Conservation (phyloP, 1,140 invertebrate genomes). For the Bursaphelenchus mucronatus region DNA sequence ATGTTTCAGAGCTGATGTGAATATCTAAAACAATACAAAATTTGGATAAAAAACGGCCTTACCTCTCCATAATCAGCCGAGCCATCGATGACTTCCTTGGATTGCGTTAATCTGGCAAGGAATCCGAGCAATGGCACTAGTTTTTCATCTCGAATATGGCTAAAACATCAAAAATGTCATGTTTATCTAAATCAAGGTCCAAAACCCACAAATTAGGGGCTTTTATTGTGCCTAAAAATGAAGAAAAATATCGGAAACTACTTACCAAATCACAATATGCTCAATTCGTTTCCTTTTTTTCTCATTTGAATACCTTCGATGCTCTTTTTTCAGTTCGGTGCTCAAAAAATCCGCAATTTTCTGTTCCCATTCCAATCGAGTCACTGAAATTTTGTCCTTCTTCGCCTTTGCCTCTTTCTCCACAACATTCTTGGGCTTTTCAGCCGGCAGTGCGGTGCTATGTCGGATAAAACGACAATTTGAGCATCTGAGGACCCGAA, state of each 20-base stretch:
- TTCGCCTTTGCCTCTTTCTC: background rate
- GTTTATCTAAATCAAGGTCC: too few species aligned
- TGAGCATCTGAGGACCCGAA: too few species aligned
- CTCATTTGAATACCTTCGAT: background rate
- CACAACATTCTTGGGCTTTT: background rate
- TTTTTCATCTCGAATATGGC: constrained; percentile 4
- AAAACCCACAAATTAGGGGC: too few species aligned
- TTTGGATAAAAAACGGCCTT: background rate
- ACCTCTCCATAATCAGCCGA: background rate
- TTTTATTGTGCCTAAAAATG: too few species aligned
- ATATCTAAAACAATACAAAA: constrained; percentile 13
- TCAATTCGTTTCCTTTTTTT: constrained; percentile 1
- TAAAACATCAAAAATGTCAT: too few species aligned
- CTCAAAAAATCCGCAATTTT: constrained; percentile 6
- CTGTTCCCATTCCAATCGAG: background rate
- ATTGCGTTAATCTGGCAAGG: background rate
- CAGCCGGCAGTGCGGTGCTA: too few species aligned
- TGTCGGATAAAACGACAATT: too few species aligned
- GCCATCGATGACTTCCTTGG: constrained; percentile 7
- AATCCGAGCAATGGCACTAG: background rate
- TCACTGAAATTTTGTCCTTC: background rate
- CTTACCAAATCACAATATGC: constrained; percentile 5
- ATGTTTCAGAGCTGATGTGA: background rate
- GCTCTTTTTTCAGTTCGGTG: constrained; percentile 6
- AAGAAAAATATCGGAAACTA: background rate